Evolutionary conservation across 2,888 invertebrate genomes (phyloP).

Genomic region (Criorhina ranunculi): DNA sequence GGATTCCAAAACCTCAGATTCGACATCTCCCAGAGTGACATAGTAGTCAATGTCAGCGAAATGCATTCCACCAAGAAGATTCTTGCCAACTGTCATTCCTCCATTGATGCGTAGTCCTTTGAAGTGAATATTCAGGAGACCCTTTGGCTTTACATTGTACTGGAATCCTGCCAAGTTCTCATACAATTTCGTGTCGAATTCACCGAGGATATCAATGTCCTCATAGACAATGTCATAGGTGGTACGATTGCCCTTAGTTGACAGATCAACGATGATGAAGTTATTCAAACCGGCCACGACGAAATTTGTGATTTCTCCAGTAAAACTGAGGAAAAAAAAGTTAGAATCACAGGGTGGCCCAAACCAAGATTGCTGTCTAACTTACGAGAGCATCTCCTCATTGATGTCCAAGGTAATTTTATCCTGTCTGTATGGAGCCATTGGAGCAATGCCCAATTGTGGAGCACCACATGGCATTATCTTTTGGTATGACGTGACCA

Average conservation of each 20-base stretch:
- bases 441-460: slow-evolving; percentile 75
- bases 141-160: slow-evolving; percentile 23
- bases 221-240: slow-evolving; percentile 78
- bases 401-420: slow-evolving; percentile 12
- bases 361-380: background rate
- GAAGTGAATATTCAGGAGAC: slow-evolving; percentile 39
- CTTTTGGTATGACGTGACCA: slow-evolving; percentile 75
- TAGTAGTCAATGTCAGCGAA: slow-evolving; percentile 77
- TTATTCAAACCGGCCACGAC: slow-evolving; percentile 78
- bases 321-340: slow-evolving; percentile 36
- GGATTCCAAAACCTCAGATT: slow-evolving; percentile 78
- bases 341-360: background rate
- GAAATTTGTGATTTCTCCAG: slow-evolving; percentile 78
- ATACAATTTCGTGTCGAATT: slow-evolving; percentile 56
- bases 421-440: slow-evolving; percentile 77
- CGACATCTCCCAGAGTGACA: slow-evolving; percentile 77
- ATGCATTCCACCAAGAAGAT: slow-evolving; percentile 72
- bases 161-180: slow-evolving; percentile 74
- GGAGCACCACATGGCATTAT: slow-evolving; percentile 80
- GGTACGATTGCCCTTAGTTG: slow-evolving; percentile 73
- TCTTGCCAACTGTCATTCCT: slow-evolving; percentile 14
- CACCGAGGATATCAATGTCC: slow-evolving; percentile 77
- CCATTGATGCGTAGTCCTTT: slow-evolving; percentile 28
- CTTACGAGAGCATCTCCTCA: slow-evolving; percentile 33
- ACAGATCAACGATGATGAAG: slow-evolving; percentile 75